phyloP scores from a whole-genome alignment of 2,797 vertebrate genomes.

The Chanos chanos region DNA sequence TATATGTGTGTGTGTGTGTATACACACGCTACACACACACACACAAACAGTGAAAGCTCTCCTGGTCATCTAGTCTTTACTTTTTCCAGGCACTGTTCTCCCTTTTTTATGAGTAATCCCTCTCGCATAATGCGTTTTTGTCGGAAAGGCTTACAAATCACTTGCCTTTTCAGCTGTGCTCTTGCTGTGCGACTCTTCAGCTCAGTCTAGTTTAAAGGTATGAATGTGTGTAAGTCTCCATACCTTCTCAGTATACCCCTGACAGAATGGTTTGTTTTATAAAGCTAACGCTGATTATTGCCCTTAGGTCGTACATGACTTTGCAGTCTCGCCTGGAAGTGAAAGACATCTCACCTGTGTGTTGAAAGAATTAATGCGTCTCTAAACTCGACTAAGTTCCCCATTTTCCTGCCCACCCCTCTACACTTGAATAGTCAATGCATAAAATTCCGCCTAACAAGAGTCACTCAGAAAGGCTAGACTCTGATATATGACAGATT shows the following conservation, averaged over 20 bases:
- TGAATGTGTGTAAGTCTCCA: not conserved
- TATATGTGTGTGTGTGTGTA: too few species aligned
- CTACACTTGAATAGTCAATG: conserved; percentile 13
- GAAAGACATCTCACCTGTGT: too few species aligned
- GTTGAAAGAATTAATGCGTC: too few species aligned
- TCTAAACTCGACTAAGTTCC: too few species aligned
- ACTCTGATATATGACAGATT: conserved; percentile 28
- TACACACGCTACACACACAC: not conserved
- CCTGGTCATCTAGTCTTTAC: not conserved
- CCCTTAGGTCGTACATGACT: not conserved
- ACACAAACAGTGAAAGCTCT: not conserved
- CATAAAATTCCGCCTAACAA: not conserved
- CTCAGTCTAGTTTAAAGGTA: too few species aligned
- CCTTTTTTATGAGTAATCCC: not conserved
- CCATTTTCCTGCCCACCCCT: not conserved
- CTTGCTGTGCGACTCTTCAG: conserved; percentile 27
- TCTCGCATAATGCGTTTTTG: not conserved
- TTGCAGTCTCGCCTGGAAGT: too few species aligned
- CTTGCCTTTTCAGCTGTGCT: conserved; percentile 12
- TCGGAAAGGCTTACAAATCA: conserved; percentile 2
- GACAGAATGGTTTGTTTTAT: not conserved
- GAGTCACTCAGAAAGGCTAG: conserved; percentile 11
- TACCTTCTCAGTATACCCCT: not conserved
- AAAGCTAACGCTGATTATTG: conserved; percentile 5
- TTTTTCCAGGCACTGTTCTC: not conserved